Conservation (phyloP, 2,113 vertebrate species). For the Catagonus wagneri region DNA sequence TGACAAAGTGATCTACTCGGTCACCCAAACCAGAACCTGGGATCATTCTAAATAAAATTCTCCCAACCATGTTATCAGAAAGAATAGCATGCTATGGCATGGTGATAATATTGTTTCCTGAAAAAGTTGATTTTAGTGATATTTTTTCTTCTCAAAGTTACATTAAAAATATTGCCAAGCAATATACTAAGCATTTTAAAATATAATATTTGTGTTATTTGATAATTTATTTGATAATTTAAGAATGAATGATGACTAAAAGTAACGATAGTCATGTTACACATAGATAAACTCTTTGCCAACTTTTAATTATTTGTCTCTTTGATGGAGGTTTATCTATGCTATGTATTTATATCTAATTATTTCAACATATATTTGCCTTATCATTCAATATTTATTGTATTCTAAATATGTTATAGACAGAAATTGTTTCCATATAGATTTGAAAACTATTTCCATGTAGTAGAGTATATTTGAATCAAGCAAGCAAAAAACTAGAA, state of each 20-base stretch:
- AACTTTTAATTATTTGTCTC: background rate
- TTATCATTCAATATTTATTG: background rate
- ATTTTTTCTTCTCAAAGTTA: background rate
- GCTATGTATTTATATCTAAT: background rate
- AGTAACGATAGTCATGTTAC: background rate
- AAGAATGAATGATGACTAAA: conserved; percentile 3
- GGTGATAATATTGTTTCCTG: background rate
- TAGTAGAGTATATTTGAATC: background rate
- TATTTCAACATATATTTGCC: background rate
- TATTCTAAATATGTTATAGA: background rate
- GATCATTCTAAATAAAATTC: background rate
- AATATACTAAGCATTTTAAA: background rate
- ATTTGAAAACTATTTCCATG: background rate
- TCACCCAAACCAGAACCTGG: background rate
- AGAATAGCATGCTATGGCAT: background rate
- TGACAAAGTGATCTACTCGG: background rate
- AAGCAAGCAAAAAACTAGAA: background rate
- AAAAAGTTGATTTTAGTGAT: background rate
- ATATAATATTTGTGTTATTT: background rate
- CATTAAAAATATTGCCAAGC: background rate
- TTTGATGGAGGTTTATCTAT: background rate
- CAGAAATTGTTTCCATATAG: background rate
- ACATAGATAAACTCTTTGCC: background rate
- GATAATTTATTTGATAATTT: background rate
- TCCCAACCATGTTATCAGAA: background rate